Evolutionary conservation across 1,140 invertebrate genomes (phyloP).

Genomic region (Sesamia nonagrioides): DNA sequence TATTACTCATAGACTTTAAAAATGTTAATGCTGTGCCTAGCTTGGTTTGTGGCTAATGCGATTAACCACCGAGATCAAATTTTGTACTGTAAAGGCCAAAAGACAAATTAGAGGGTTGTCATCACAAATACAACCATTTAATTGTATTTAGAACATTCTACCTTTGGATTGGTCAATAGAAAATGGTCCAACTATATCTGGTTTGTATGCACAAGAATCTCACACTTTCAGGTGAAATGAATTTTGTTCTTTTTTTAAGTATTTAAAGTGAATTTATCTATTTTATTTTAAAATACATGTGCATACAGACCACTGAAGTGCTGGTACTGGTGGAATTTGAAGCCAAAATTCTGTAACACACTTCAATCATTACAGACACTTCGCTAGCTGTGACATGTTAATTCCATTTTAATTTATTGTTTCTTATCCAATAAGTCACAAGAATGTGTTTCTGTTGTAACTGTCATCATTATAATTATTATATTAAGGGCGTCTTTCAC

Average conservation of each 20-base stretch:
- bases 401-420: slow-evolving; percentile 74
- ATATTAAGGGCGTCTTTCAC: slow-evolving; percentile 49
- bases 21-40: too few species aligned
- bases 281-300: slow-evolving; percentile 28
- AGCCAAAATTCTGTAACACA: not conserved
- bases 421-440: slow-evolving; percentile 60
- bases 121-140: too few species aligned
- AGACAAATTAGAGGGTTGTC: too few species aligned
- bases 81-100: too few species aligned
- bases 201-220: slow-evolving; percentile 59
- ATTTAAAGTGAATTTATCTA: not conserved
- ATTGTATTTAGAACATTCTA: slow-evolving; percentile 24
- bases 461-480: slow-evolving; percentile 46
- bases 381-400: slow-evolving; percentile 48
- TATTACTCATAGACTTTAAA: too few species aligned
- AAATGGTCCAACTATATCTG: slow-evolving; percentile 46
- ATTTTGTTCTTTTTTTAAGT: slow-evolving; percentile 21
- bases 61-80: too few species aligned
- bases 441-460: slow-evolving; percentile 55
- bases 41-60: too few species aligned
- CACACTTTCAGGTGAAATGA: slow-evolving; percentile 28
- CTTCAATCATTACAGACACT: not conserved
- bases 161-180: slow-evolving; percentile 36
- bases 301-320: slow-evolving; percentile 23
- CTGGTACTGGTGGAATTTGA: not conserved